Conservation (phyloP, 2,113 vertebrate genomes). For the Oncorhynchus masou region DNA sequence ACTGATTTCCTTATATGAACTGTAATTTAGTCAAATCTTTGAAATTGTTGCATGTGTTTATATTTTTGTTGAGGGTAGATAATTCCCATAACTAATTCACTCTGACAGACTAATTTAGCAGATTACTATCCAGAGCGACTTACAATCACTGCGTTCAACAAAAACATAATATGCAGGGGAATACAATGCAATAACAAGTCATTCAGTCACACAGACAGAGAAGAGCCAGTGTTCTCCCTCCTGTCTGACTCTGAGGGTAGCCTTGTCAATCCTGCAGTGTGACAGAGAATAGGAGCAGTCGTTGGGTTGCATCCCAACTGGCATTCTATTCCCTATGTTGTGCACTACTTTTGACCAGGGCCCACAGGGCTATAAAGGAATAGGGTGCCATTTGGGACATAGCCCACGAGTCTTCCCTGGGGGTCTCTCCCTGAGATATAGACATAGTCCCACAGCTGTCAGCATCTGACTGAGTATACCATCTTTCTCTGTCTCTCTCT, state of each 20-base stretch:
- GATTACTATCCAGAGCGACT: neutral
- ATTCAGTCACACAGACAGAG: constrained; percentile 32
- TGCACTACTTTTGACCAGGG: no score
- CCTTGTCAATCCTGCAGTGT: constrained; percentile 24
- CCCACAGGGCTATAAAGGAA: no score
- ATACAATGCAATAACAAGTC: no score
- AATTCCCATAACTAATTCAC: constrained; percentile 36
- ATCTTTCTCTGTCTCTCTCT: neutral
- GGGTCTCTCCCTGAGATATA: neutral
- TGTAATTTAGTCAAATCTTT: no score
- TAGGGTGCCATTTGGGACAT: no score
- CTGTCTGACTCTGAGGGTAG: constrained; percentile 21
- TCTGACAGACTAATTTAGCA: constrained; percentile 3
- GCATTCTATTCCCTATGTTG: no score
- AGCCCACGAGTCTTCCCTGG: no score
- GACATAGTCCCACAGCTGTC: neutral
- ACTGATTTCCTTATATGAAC: no score
- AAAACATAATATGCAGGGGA: no score
- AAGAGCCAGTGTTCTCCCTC: constrained; percentile 24
- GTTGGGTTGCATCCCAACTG: neutral
- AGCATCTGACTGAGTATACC: neutral
- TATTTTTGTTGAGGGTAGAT: no score
- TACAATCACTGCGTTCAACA: no score
- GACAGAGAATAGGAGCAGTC: constrained; percentile 9
- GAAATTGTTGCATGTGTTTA: no score